Conservation (phyloP, 2,797 vertebrate genomes). For the Hoplostethus mediterraneus region DNA sequence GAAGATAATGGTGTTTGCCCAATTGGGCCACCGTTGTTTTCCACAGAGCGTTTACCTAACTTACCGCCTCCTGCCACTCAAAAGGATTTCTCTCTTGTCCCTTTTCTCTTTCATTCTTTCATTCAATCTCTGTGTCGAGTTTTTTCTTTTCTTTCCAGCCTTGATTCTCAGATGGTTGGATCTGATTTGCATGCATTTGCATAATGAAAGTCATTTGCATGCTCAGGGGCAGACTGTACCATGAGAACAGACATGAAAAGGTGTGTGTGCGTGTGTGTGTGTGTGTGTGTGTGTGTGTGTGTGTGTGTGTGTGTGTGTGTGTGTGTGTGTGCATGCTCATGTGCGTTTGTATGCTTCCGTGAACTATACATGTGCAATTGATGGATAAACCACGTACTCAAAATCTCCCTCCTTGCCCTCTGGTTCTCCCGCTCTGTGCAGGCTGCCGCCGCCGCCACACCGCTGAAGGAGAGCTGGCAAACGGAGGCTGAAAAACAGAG, state of each 20-base stretch:
- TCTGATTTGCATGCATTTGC: conserved; percentile 99
- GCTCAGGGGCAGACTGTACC: conserved; percentile 95
- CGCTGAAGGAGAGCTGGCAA: conserved; percentile 73
- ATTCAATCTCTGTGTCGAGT: conserved; percentile 85
- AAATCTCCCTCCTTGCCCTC: conserved; percentile 54
- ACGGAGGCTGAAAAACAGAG: conserved; percentile 76
- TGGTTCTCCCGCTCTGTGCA: conserved; percentile 67
- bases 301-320: conserved; percentile 64
- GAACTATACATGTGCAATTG: conserved; percentile 55
- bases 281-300: conserved; percentile 26
- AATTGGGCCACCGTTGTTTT: conserved; percentile 74
- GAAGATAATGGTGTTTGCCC: conserved; percentile 73
- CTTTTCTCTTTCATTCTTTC: conserved; percentile 82
- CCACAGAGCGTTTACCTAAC: conserved; percentile 79
- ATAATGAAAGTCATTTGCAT: conserved; percentile 99
- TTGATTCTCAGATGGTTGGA: conserved; percentile 97
- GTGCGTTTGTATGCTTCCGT: conserved; percentile 39
- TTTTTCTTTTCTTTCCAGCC: conserved; percentile 84
- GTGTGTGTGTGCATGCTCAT: conserved; percentile 25
- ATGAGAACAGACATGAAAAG: conserved; percentile 95
- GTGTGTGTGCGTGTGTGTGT: conserved; percentile 63
- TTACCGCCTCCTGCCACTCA: conserved; percentile 82
- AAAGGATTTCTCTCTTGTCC: conserved; percentile 81
- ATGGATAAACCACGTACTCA: conserved; percentile 54
- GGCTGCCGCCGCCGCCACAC: conserved; percentile 59